Conservation (phyloP, 1,140 invertebrate genomes). For the Meloidogyne hapla region DNA sequence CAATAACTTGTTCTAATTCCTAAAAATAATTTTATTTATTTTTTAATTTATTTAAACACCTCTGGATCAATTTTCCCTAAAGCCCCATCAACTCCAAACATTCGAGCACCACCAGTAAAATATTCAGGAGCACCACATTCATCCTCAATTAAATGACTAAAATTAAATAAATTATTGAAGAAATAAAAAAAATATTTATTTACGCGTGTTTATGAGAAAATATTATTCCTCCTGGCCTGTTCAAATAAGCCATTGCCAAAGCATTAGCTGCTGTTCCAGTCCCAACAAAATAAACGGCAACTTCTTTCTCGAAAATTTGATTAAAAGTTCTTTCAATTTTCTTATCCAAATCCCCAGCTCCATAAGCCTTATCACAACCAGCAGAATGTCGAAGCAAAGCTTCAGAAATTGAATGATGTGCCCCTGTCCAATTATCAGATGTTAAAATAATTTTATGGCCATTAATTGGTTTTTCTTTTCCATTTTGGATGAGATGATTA, state of each 20-base stretch:
- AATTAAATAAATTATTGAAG: background rate
- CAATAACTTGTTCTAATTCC: constrained; percentile 21
- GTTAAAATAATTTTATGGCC: constrained; percentile 25
- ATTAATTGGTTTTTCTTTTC: background rate
- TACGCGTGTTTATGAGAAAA: constrained; percentile 24
- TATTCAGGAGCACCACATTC: constrained; percentile 32
- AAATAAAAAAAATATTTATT: background rate
- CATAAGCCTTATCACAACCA: constrained; percentile 29
- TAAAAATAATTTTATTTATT: background rate
- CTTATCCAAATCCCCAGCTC: constrained; percentile 20
- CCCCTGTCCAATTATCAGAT: constrained; percentile 32
- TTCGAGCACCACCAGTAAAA: constrained; percentile 27
- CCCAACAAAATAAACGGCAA: constrained; percentile 33
- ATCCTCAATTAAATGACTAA: constrained; percentile 31
- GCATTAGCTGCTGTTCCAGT: constrained; percentile 34
- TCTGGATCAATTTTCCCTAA: constrained; percentile 22
- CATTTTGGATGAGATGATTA: background rate
- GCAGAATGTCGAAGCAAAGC: constrained; percentile 18
- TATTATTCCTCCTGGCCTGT: constrained; percentile 27
- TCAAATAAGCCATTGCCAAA: constrained; percentile 31
- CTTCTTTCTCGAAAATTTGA: constrained; percentile 27
- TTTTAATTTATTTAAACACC: constrained; percentile 1
- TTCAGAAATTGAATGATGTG: constrained; percentile 26
- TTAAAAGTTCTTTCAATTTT: constrained; percentile 27
- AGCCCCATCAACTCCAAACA: constrained; percentile 18